Percentiles rank a stretch among this genome's conserved stretches.
These are phyloP conservation scores for Tholera decimalis DNA, from an alignment of 2,888 invertebrate genomes.

Conservation along the genomic window DNA sequence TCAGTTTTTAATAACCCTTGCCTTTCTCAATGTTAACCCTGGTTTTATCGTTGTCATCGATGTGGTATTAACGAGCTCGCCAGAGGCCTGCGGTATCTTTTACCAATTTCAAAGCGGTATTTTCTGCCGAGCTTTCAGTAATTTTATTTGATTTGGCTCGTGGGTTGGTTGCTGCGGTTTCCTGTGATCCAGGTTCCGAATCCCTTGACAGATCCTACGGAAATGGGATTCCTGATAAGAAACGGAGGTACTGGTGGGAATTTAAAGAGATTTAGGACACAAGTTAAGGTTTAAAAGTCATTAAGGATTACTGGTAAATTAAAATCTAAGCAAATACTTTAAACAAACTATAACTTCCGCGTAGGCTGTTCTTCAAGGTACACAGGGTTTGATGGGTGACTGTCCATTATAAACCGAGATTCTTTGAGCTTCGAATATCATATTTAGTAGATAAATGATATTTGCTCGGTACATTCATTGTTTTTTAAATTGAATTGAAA, in stretches of 20 bases:
- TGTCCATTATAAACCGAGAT: too few relatives aligned
- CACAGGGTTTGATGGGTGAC: background rate
- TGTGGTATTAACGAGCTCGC: slow-evolving; percentile 27
- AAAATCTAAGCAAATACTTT: too few relatives aligned
- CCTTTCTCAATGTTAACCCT: slow-evolving; percentile 4
- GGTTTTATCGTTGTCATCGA: slow-evolving; percentile 29
- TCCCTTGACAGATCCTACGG: background rate
- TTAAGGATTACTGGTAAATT: background rate
- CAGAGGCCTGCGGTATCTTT: slow-evolving; percentile 21
- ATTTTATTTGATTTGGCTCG: slow-evolving; percentile 30
- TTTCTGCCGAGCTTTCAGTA: slow-evolving; percentile 10
- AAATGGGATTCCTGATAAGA: background rate
- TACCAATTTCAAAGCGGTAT: slow-evolving; percentile 15
- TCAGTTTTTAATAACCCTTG: slow-evolving; percentile 12
- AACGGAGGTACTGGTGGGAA: background rate
- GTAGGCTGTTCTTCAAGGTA: background rate
- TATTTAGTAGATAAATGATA: too few relatives aligned
- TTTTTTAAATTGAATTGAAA: too few relatives aligned
- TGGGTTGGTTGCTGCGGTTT: slow-evolving; percentile 17
- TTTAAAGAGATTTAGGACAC: background rate
- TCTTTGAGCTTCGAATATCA: too few relatives aligned
- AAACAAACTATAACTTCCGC: background rate
- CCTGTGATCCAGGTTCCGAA: slow-evolving; percentile 1
- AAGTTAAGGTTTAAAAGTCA: background rate
- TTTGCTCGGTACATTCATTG: too few relatives aligned